phyloP scores from a whole-genome alignment of 2,113 vertebrate genomes.

The Mesocricetus auratus region DNA sequence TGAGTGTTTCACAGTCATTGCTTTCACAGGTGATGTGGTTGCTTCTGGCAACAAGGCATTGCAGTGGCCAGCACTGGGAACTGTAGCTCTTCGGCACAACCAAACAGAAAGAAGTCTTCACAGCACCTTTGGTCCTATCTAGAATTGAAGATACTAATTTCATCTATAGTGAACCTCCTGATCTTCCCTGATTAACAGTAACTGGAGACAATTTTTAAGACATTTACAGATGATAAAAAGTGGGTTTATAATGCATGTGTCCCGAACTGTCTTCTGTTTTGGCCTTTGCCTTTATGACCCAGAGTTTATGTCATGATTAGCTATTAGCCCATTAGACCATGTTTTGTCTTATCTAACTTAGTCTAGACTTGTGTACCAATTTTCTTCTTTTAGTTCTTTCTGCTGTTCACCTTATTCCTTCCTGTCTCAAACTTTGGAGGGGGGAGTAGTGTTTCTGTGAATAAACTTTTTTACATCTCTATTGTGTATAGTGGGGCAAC shows the following conservation, averaged over 20 bases:
- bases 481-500: not conserved
- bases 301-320: slow-evolving; percentile 8
- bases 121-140: not conserved
- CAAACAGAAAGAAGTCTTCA: not conserved
- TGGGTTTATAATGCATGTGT: not conserved
- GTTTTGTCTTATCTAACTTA: slow-evolving; percentile 35
- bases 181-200: slow-evolving; percentile 17
- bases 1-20: not conserved
- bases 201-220: not conserved
- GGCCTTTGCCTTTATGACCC: not conserved
- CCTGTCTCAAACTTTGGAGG: not conserved
- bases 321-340: not conserved
- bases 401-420: not conserved
- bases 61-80: slow-evolving; percentile 6
- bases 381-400: not conserved
- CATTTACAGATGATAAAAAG: not conserved
- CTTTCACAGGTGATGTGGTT: not conserved
- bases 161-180: not conserved
- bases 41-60: not conserved
- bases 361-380: not conserved
- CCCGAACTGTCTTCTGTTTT: not conserved
- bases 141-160: not conserved
- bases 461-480: not conserved
- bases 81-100: not conserved
- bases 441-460: not conserved